Evolutionary conservation across 2,113 vertebrate genomes (phyloP), one percentile per base, ranked within the genome.

Genomic region (Athene cunicularia): DNA sequence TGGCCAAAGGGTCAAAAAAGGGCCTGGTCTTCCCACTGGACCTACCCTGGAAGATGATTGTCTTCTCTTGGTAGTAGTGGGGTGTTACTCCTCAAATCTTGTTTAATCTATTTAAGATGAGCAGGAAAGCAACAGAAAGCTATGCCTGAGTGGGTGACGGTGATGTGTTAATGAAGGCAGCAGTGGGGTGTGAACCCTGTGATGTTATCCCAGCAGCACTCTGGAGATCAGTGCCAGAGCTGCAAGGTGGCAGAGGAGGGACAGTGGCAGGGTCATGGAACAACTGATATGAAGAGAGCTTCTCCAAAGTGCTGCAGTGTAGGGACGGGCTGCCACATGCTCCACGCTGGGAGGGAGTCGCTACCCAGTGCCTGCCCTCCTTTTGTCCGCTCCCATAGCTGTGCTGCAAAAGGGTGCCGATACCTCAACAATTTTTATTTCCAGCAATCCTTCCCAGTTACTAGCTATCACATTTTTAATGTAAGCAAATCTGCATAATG

Each of bases 141-240:
- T 8, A 12, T 45, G 26, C 17, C 59, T 49, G 35, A 81, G 27
- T 27, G 63, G 47, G 33, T 1, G 49, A 9, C 7, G 47, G 39
- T 30, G 60, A 52, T 21, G 24, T 10, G 49, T 18, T 12, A 39
- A n/a, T 6, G 2, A 5, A 30, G 24, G 14, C 32, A 56, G 59
- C 0, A 11, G 33, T 8, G 59, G 9, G 30, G 1, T 2, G 1
- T 12, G 59, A 41, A 11, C 22, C 30, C 18, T 45, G 13, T 24
- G 28, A 21, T 16, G 13, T 12, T 41, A 19, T 9, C 45, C 59
- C 56, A 47, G 63, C 21, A 55, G 4, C 6, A 30, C 0, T 47
- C 49, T 19, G 27, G 16, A 62, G 37, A 24, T 67, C 74, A 23
- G 14, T 11, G 41, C 37, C 37, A n/a, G 37, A 33, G 30, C 37